Conservation (phyloP, 2,113 vertebrate genomes). For the Aegithalos caudatus region DNA sequence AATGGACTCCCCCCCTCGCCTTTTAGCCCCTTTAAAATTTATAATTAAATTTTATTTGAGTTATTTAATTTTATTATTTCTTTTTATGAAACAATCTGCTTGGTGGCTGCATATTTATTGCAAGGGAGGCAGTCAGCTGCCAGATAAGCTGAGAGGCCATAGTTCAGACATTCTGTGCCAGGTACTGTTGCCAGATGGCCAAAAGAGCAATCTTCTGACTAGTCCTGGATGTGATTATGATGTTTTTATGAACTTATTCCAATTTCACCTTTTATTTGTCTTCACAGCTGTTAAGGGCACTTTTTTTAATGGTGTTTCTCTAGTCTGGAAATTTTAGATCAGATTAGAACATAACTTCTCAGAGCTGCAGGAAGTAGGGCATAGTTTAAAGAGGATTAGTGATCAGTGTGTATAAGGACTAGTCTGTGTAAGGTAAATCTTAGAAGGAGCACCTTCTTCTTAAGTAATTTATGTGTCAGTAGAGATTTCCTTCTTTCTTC, state of each 20-base stretch:
- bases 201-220: not conserved
- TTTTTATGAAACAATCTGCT: not conserved
- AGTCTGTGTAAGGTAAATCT: not conserved
- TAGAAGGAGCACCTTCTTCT: slow-evolving; percentile 1
- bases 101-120: not conserved
- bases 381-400: slow-evolving; percentile 6
- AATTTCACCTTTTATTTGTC: not conserved
- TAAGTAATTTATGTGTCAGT: slow-evolving; percentile 34
- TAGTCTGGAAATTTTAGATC: not conserved
- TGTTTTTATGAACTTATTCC: not conserved
- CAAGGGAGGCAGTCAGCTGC: not conserved
- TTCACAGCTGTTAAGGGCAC: not conserved
- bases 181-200: not conserved
- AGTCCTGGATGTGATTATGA: not conserved
- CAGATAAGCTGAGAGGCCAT: not conserved
- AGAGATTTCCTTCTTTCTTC: not conserved
- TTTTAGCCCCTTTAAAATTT: not conserved
- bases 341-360: not conserved
- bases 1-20: fast-evolving
- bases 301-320: not conserved
- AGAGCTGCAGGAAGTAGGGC: not conserved
- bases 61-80: not conserved
- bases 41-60: not conserved
- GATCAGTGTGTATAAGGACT: not conserved
- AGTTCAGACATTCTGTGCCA: not conserved